phyloP scores from a whole-genome alignment of 1,140 invertebrate genomes.

The Zelostemma sp. region DNA sequence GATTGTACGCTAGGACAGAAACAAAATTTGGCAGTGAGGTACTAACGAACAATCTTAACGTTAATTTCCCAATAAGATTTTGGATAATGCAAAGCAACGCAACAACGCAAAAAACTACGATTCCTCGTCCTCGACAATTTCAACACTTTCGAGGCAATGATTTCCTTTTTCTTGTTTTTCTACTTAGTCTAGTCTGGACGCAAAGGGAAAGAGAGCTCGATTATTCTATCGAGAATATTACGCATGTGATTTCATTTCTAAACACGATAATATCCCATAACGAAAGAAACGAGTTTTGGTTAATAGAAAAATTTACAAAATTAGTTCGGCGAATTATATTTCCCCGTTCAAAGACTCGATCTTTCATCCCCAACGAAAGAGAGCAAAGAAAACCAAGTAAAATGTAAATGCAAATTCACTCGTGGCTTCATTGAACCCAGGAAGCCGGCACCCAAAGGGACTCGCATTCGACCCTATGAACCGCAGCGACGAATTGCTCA shows the following conservation, averaged over 20 bases:
- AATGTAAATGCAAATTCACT: slow-evolving; percentile 27
- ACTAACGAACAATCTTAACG: slow-evolving; percentile 34
- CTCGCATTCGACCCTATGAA: slow-evolving; percentile 90
- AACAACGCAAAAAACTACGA: slow-evolving; percentile 18
- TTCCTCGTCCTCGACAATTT: slow-evolving; percentile 9
- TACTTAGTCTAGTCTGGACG: slow-evolving; percentile 38
- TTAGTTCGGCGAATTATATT: slow-evolving; percentile 17
- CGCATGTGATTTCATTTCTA: neutral
- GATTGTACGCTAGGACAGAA: slow-evolving; percentile 14
- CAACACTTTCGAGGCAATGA: slow-evolving; percentile 4
- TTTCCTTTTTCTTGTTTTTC: slow-evolving; percentile 6
- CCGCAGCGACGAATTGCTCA: slow-evolving; percentile 85
- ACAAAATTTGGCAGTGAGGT: slow-evolving; percentile 50
- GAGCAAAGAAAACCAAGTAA: no score
- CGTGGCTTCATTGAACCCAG: slow-evolving; percentile 84
- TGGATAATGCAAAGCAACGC: slow-evolving; percentile 16
- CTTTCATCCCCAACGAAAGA: slow-evolving; percentile 4
- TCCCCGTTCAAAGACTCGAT: slow-evolving; percentile 16
- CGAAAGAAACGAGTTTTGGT: slow-evolving; percentile 22
- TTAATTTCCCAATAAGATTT: slow-evolving; percentile 29
- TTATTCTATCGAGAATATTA: slow-evolving; percentile 30
- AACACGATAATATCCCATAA: neutral
- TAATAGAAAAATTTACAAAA: slow-evolving; percentile 45
- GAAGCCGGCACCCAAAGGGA: slow-evolving; percentile 96
- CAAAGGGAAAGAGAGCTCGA: slow-evolving; percentile 27